Base-by-base conservation (phyloP, 2,797 vertebrate genomes). In the Apodemus agrarius region DNA sequence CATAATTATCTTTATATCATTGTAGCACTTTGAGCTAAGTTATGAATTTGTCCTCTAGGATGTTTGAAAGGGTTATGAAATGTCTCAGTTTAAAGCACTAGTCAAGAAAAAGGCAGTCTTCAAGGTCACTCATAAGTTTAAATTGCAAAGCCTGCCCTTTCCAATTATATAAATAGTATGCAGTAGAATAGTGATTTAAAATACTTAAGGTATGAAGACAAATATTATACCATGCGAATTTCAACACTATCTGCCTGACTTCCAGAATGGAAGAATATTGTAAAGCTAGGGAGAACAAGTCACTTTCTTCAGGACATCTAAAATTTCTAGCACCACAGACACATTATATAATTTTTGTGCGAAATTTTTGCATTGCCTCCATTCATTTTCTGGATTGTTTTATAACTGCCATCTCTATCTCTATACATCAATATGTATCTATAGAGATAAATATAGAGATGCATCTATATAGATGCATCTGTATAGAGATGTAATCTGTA, bases 1-100 rank as follows among this genome's bases (percentile, higher is more conserved):
- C 63, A 75, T 94, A 91, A 92, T 96, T 89, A 90, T 94, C 88
- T 86, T 93, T 92, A 90, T 89, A 46, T 91, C 57, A 78, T 63
- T 92, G 9, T 89, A 88, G 57, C 57, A 54, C n/a, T 84, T 89
- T 61, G 79, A 17, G 17, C 34, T 92, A 76, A 87, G 88, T 88
- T 88, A 59, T 67, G n/a, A 46, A 76, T 95, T 89, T 93, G 52
- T 87, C 88, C 92, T 94, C 49, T 78, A 92, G 26, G 26, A 89
- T 78, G 49, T 86, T 85, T 92, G 67, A 94, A 85, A 92, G 46
- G 75, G 37, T 43, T 59, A 65, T 91, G 67, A 46, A 74, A 86
- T 86, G 74, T 92, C n/a, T 46, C 52, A 72, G 92, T 40, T 21
- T 89, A 92, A 96, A 95, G 83, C 34, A 24, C 46, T 78, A 61